Percentiles rank a stretch among this genome's conserved stretches.
Evolutionary conservation across 2,888 invertebrate species (phyloP).

Genomic region (Philereme vetulata): DNA sequence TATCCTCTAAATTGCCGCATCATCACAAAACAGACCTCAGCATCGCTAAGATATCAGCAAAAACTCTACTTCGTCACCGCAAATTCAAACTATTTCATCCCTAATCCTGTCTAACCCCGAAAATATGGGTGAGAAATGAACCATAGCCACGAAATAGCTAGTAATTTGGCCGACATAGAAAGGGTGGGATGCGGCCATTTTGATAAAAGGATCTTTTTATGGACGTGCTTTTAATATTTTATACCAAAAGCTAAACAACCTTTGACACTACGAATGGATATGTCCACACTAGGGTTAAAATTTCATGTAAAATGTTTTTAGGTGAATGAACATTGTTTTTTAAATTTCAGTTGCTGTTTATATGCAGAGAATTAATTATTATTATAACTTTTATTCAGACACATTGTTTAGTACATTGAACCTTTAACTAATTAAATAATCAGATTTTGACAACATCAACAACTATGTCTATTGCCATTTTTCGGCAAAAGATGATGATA

Average conservation of each 20-base stretch:
- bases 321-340: background rate
- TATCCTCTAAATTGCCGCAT: slow-evolving; percentile 2
- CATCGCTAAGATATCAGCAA: slow-evolving; percentile 29
- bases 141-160: slow-evolving; percentile 56
- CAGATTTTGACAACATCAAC: too few species aligned
- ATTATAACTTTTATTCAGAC: too few species aligned
- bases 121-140: slow-evolving; percentile 50
- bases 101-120: slow-evolving; percentile 20
- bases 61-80: slow-evolving; percentile 33
- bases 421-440: too few species aligned
- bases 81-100: slow-evolving; percentile 24
- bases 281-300: slow-evolving; percentile 20
- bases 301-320: slow-evolving; percentile 1
- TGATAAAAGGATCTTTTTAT: slow-evolving; percentile 64
- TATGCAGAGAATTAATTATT: too few species aligned
- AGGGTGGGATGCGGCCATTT: slow-evolving; percentile 63
- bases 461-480: too few species aligned
- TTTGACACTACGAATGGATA: slow-evolving; percentile 29
- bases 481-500: too few species aligned
- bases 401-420: too few species aligned
- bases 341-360: background rate
- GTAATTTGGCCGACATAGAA: slow-evolving; percentile 71
- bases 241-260: slow-evolving; percentile 30
- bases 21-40: slow-evolving; percentile 16
- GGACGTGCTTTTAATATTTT: slow-evolving; percentile 42